Evolutionary conservation across 2,113 vertebrate genomes (phyloP).

Genomic region (Oreocharis arfaki): DNA sequence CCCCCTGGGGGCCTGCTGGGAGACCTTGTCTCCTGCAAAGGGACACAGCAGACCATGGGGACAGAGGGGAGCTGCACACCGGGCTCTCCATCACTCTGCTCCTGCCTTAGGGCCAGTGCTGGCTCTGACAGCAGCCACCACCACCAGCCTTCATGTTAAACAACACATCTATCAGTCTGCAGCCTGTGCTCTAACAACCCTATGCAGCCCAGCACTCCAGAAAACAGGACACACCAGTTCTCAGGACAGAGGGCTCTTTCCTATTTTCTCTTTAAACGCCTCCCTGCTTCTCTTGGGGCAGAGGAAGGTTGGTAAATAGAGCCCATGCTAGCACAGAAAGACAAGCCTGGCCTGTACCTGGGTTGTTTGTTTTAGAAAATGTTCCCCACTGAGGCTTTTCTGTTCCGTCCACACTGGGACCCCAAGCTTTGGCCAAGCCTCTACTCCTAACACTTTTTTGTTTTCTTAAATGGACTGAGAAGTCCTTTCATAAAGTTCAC

Average conservation of each 20-base stretch:
- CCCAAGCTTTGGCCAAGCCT: slow-evolving; percentile 51
- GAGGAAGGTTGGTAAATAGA: background rate
- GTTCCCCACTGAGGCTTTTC: slow-evolving; percentile 60
- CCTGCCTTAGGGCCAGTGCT: background rate
- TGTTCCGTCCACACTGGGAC: slow-evolving; percentile 11
- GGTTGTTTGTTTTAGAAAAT: slow-evolving; percentile 28
- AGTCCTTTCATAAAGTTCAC: slow-evolving; percentile 57
- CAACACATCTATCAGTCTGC: background rate
- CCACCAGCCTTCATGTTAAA: background rate
- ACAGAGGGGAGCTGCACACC: accelerated
- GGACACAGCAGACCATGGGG: accelerated
- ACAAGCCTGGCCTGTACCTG: slow-evolving; percentile 43
- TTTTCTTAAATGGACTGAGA: slow-evolving; percentile 57
- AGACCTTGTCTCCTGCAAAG: background rate
- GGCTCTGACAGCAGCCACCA: background rate
- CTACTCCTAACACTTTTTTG: slow-evolving; percentile 58
- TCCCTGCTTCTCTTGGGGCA: background rate
- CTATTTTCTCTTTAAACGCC: background rate
- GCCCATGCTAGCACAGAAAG: background rate
- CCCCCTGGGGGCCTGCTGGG: accelerated
- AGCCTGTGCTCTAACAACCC: background rate
- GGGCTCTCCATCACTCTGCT: background rate
- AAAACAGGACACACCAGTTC: background rate
- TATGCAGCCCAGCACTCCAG: background rate
- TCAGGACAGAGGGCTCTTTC: background rate